phyloP scores from a whole-genome alignment of 2,113 vertebrate genomes.

The Heterotis niloticus region DNA sequence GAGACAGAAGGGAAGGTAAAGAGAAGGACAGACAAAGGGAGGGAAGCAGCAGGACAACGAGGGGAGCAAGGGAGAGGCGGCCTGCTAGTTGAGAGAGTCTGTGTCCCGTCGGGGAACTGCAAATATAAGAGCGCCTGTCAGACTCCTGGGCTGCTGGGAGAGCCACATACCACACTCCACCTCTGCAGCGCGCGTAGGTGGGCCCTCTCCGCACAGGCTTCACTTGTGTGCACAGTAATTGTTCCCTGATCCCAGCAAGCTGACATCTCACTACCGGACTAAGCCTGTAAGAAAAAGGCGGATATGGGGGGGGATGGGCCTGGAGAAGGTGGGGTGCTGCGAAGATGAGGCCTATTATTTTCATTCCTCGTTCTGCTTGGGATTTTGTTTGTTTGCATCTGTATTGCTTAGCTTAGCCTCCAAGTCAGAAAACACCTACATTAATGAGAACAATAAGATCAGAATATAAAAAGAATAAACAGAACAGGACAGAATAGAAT shows the following conservation, averaged over 20 bases:
- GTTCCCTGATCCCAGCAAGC: conserved; percentile 27
- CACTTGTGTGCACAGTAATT: conserved; percentile 45
- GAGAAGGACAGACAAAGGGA: neutral
- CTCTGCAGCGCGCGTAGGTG: conserved; percentile 72
- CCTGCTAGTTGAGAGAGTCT: conserved; percentile 46
- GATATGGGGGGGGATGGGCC: conserved; percentile 16
- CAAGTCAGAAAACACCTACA: too few species aligned
- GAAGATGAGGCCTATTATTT: conserved; percentile 28
- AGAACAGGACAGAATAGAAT: too few species aligned
- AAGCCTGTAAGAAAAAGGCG: conserved; percentile 13
- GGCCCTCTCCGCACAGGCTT: conserved; percentile 53
- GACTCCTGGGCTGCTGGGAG: conserved; percentile 54
- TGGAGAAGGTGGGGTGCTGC: conserved; percentile 28
- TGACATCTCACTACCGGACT: conserved; percentile 32
- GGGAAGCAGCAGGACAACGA: neutral
- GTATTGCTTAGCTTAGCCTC: too few species aligned
- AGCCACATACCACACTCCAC: conserved; percentile 75
- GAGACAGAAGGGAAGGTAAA: neutral
- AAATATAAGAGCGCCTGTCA: conserved; percentile 48
- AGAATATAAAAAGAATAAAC: too few species aligned
- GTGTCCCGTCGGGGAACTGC: conserved; percentile 38
- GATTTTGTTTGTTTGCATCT: neutral
- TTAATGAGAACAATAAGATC: too few species aligned
- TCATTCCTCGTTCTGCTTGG: neutral
- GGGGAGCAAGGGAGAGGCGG: conserved; percentile 6